These are phyloP conservation scores for Drosophila funebris DNA, from an alignment of 1,140 invertebrate genomes.

Conservation along the genomic window DNA sequence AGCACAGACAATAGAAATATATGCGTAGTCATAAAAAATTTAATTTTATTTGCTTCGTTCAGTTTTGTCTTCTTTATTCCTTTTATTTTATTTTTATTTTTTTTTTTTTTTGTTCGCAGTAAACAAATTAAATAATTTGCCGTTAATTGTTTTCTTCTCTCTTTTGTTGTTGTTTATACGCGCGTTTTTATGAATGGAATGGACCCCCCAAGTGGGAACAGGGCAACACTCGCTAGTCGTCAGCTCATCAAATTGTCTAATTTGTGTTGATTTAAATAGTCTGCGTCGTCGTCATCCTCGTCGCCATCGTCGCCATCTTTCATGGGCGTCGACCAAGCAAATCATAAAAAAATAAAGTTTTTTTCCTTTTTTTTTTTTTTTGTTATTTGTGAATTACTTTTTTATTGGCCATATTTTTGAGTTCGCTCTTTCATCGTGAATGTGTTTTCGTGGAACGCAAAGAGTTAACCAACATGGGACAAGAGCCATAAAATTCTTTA, in stretches of 20 bases:
- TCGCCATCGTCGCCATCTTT: neutral
- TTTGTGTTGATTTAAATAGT: slow-evolving; percentile 68
- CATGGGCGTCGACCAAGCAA: neutral
- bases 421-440: slow-evolving; percentile 15
- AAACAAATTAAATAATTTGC: slow-evolving; percentile 73
- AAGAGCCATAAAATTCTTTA: slow-evolving; percentile 18
- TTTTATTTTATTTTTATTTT: too few relatives aligned
- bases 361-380: too few relatives aligned
- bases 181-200: slow-evolving; percentile 34
- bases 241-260: slow-evolving; percentile 66
- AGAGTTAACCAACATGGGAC: slow-evolving; percentile 1
- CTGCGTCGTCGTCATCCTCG: slow-evolving; percentile 19
- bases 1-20: slow-evolving; percentile 30
- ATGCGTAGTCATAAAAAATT: slow-evolving; percentile 42
- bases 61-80: too few relatives aligned
- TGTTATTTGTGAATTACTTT: slow-evolving; percentile 27
- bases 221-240: neutral
- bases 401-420: slow-evolving; percentile 47
- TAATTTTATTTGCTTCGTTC: slow-evolving; percentile 34
- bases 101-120: slow-evolving; percentile 30
- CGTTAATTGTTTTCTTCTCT: slow-evolving; percentile 58
- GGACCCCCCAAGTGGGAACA: neutral
- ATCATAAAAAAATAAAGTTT: slow-evolving; percentile 32
- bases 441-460: slow-evolving; percentile 13
- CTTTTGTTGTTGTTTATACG: neutral